phyloP scores from a whole-genome alignment of 2,797 vertebrate species.

The Eurystomus glaucurus region DNA sequence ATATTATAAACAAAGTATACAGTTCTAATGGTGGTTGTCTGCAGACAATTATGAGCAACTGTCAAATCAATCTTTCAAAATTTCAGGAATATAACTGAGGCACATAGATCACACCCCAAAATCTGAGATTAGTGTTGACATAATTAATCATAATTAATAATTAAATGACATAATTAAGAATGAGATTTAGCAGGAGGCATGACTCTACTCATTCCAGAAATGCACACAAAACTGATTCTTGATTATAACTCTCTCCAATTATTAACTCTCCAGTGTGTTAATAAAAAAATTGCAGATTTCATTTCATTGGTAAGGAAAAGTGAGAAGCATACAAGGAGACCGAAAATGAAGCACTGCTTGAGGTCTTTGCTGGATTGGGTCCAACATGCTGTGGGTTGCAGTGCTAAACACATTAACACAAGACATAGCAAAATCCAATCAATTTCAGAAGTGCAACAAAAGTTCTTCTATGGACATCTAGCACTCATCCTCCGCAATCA shows the following conservation, averaged over 20 bases:
- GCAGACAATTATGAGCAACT: not conserved
- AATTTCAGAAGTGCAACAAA: fast-evolving
- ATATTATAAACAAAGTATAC: not conserved
- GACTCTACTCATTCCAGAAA: not conserved
- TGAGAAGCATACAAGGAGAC: not conserved
- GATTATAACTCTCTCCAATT: not conserved
- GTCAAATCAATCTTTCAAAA: not conserved
- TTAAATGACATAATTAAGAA: not conserved
- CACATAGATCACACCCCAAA: not conserved
- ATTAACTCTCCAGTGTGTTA: not conserved
- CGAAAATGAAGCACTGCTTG: not conserved
- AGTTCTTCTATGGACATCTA: not conserved
- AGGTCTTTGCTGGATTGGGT: not conserved
- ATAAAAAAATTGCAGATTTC: not conserved
- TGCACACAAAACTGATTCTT: not conserved
- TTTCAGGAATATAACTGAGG: not conserved
- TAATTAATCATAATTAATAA: too few species aligned
- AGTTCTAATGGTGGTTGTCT: not conserved
- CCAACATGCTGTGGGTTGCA: not conserved
- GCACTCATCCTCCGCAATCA: not conserved
- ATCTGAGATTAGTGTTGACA: not conserved
- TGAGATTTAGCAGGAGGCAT: not conserved
- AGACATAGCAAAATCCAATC: not conserved
- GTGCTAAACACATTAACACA: not conserved
- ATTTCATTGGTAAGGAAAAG: not conserved